These are phyloP conservation scores for Elysia crispata DNA, from an alignment of 2,888 invertebrate genomes.

Conservation along the genomic window DNA sequence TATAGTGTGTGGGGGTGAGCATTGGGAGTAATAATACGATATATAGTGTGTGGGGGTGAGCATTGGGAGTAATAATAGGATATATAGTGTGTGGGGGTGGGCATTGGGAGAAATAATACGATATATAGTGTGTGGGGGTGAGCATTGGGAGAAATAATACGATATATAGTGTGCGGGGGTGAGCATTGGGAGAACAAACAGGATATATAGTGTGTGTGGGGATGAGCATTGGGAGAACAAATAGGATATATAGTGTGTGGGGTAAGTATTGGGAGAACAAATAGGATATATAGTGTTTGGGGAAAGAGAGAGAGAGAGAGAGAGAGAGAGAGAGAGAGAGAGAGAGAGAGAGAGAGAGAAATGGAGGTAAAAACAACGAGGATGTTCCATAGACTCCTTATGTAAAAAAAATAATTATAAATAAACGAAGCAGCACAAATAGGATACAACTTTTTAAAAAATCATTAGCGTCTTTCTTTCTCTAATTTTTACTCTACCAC, in stretches of 20 bases:
- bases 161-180: too few species aligned
- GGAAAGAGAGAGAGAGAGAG: conserved; percentile 1
- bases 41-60: conserved; percentile 27
- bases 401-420: too few species aligned
- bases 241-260: too few species aligned
- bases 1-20: conserved; percentile 10
- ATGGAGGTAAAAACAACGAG: neutral
- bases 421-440: too few species aligned
- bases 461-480: neutral
- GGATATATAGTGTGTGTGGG: too few species aligned
- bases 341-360: conserved; percentile 37
- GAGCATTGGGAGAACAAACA: too few species aligned
- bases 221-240: too few species aligned
- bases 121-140: neutral
- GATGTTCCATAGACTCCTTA: neutral
- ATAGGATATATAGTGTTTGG: neutral
- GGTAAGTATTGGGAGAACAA: neutral
- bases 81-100: conserved; percentile 19
- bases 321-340: conserved; percentile 15
- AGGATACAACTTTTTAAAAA: too few species aligned
- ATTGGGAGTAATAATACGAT: too few species aligned
- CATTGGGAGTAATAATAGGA: too few species aligned
- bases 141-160: neutral
- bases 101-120: too few species aligned
- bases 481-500: neutral